phyloP scores from a whole-genome alignment of 2,113 vertebrate species.

The Pogonocichla stellata region DNA sequence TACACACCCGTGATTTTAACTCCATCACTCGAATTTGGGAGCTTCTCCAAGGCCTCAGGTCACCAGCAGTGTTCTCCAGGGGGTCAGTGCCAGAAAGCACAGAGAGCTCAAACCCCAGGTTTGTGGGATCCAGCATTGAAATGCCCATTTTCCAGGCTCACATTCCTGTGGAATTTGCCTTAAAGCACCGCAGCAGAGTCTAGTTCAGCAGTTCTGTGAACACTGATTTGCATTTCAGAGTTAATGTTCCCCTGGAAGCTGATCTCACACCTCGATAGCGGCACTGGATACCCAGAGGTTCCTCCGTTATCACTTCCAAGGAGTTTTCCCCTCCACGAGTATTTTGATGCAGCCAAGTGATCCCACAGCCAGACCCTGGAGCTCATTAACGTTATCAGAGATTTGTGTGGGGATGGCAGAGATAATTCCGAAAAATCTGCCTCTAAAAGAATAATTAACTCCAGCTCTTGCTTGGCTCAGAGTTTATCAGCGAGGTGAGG shows the following conservation, averaged over 20 bases:
- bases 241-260: neutral
- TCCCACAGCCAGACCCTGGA: neutral
- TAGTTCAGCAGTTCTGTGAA: neutral
- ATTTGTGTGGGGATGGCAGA: neutral
- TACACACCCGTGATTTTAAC: too few relatives aligned
- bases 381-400: neutral
- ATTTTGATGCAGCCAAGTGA: neutral
- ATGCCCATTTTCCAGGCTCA: rapidly evolving
- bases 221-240: neutral
- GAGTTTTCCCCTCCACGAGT: neutral
- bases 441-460: neutral
- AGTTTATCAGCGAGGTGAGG: neutral
- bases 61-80: too few relatives aligned
- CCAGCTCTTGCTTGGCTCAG: neutral
- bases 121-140: neutral
- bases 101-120: too few relatives aligned
- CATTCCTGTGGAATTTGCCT: neutral
- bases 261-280: neutral
- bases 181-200: neutral
- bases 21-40: too few relatives aligned
- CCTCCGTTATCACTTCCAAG: neutral
- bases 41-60: too few relatives aligned
- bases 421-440: neutral
- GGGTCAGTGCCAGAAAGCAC: too few relatives aligned
- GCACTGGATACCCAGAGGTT: neutral